phyloP scores from a whole-genome alignment of 2,113 vertebrate genomes.

The Hippopotamus amphibius region DNA sequence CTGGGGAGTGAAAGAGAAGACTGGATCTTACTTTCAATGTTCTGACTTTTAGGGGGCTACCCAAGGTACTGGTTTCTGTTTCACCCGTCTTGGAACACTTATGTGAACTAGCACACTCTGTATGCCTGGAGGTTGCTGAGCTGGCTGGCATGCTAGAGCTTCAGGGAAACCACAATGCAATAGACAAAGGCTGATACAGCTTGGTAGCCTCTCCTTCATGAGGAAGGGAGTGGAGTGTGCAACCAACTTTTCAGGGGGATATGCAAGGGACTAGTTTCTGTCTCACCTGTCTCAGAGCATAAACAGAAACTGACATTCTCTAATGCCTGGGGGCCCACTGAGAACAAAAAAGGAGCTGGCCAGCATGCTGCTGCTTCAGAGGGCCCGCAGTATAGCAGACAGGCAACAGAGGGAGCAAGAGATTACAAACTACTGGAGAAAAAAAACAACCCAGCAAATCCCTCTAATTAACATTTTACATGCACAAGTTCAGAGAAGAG shows the following conservation, averaged over 20 bases:
- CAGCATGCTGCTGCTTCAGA: neutral
- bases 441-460: neutral
- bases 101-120: neutral
- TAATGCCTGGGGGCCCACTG: neutral
- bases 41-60: neutral
- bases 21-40: neutral
- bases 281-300: neutral
- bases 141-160: neutral
- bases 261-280: neutral
- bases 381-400: neutral
- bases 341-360: neutral
- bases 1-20: neutral
- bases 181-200: neutral
- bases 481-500: neutral
- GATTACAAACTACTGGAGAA: neutral
- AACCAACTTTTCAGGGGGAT: neutral
- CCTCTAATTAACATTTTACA: neutral
- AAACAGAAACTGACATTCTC: neutral
- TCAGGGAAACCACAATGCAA: neutral
- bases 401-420: conserved; percentile 39
- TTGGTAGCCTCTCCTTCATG: neutral
- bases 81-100: neutral
- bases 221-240: neutral
- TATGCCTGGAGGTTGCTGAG: neutral
- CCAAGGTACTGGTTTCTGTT: neutral